These are phyloP conservation scores for Radopholus similis DNA, from an alignment of 1,140 invertebrate genomes.

Conservation along the genomic window DNA sequence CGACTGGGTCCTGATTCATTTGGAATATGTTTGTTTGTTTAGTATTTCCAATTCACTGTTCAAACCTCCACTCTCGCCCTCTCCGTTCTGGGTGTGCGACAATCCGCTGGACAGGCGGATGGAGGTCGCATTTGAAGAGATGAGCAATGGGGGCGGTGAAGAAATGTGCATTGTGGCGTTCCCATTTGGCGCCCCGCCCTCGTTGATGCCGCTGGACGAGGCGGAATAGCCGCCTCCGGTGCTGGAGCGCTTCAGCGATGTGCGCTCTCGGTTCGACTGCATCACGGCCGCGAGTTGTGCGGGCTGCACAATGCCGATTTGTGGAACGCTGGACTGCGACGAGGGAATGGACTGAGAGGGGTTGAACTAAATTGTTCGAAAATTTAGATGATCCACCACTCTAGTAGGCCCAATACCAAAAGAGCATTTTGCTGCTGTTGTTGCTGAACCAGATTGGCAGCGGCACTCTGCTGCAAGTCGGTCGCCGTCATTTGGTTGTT, in stretches of 20 bases:
- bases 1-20: slow-evolving; percentile 6
- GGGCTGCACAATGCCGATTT: neutral
- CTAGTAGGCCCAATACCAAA: neutral
- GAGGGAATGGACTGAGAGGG: neutral
- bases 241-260: slow-evolving; percentile 17
- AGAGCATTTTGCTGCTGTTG: slow-evolving; percentile 1
- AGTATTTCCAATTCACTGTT: neutral
- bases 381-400: neutral
- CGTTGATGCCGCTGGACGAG: neutral
- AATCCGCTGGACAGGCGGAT: slow-evolving; percentile 7
- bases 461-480: neutral
- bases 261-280: neutral
- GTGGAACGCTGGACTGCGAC: neutral
- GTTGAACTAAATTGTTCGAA: neutral
- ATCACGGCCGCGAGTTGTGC: neutral
- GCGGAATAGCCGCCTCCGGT: neutral
- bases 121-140: neutral
- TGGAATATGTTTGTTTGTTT: neutral
- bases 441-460: slow-evolving; percentile 1
- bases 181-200: neutral
- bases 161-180: slow-evolving; percentile 1
- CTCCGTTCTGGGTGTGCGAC: neutral
- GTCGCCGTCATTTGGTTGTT: neutral
- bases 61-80: neutral
- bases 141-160: slow-evolving; percentile 1